These are phyloP conservation scores for Psilopogon haemacephalus DNA, from an alignment of 2,113 vertebrate species.

Conservation along the genomic window DNA sequence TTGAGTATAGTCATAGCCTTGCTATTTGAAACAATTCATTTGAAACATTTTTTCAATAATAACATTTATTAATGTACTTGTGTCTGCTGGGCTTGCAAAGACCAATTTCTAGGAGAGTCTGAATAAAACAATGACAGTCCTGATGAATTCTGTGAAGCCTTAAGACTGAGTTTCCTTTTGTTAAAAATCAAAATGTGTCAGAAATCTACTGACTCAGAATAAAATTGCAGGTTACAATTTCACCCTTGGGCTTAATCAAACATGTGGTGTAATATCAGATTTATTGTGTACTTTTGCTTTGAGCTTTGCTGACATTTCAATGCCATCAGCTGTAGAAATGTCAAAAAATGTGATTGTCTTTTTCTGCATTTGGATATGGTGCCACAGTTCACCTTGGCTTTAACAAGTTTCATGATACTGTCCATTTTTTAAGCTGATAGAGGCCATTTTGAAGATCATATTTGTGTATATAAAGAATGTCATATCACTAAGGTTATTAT, in stretches of 20 bases:
- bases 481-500: constrained; percentile 17
- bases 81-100: constrained; percentile 38
- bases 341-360: constrained; percentile 63
- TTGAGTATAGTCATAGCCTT: background rate
- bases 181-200: constrained; percentile 66
- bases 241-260: constrained; percentile 71
- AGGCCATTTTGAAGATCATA: constrained; percentile 61
- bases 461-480: constrained; percentile 49
- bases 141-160: constrained; percentile 38
- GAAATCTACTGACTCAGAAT: constrained; percentile 66
- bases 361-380: constrained; percentile 53
- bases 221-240: constrained; percentile 63
- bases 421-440: constrained; percentile 56
- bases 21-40: background rate
- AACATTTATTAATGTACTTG: constrained; percentile 19
- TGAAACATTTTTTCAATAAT: constrained; percentile 7
- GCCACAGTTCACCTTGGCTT: constrained; percentile 36
- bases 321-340: constrained; percentile 66
- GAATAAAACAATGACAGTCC: constrained; percentile 51
- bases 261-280: constrained; percentile 67
- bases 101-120: constrained; percentile 35
- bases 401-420: constrained; percentile 60
- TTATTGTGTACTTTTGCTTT: constrained; percentile 68
- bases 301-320: constrained; percentile 68
- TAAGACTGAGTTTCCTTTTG: constrained; percentile 43